Conservation (phyloP, 2,888 invertebrate species). For the Andrena trimmerana region DNA sequence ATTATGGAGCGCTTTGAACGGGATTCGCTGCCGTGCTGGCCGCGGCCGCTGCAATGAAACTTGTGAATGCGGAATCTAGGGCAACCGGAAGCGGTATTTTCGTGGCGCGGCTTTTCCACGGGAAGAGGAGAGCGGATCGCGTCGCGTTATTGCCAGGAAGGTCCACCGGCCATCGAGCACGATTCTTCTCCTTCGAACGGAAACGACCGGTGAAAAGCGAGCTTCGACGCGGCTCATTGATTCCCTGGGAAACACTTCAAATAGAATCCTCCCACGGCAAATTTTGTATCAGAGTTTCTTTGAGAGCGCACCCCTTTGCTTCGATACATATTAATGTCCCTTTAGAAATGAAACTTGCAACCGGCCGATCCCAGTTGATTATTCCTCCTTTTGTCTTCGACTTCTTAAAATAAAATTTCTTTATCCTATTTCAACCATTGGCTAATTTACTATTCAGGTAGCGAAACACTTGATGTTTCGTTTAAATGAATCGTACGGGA, state of each 20-base stretch:
- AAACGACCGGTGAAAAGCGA: slow-evolving; percentile 1
- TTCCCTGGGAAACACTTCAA: background rate
- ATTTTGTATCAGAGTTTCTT: background rate
- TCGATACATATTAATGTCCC: no score
- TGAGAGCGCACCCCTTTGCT: no score
- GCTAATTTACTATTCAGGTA: no score
- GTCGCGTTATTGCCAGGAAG: slow-evolving; percentile 49
- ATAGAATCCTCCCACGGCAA: background rate
- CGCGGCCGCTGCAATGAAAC: slow-evolving; percentile 59
- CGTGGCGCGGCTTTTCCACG: slow-evolving; percentile 70
- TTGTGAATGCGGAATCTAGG: slow-evolving; percentile 74
- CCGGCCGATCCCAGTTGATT: no score
- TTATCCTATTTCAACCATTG: no score
- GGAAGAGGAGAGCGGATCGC: slow-evolving; percentile 53
- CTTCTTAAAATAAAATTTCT: no score
- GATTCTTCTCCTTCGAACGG: background rate
- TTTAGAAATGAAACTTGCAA: no score
- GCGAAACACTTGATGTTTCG: no score
- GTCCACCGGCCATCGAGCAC: slow-evolving; percentile 46
- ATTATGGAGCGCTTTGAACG: slow-evolving; percentile 73
- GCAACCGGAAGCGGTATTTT: slow-evolving; percentile 76
- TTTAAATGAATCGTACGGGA: background rate
- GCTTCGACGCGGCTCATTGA: background rate
- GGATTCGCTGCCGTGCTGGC: slow-evolving; percentile 64
- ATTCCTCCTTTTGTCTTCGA: no score